Percentiles rank a stretch among this genome's conserved stretches.
phyloP scores from a whole-genome alignment of 1,140 invertebrate species.

The Drosophila subpulchrella region DNA sequence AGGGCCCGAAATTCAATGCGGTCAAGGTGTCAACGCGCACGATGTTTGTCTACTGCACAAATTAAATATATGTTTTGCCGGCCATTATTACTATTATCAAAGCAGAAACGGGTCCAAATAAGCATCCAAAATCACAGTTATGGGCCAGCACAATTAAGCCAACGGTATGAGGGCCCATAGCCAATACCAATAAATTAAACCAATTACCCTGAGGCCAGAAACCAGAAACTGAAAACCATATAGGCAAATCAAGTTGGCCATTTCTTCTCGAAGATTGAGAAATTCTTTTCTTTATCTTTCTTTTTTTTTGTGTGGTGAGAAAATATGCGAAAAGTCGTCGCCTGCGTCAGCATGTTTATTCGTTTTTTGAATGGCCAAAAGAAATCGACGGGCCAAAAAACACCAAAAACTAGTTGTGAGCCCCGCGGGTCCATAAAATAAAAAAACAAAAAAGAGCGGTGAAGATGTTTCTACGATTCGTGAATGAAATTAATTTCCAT shows the following conservation, averaged over 20 bases:
- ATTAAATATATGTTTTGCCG: constrained; percentile 36
- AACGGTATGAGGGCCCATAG: constrained; percentile 60
- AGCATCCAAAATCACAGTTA: constrained; percentile 45
- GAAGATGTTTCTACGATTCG: constrained; percentile 65
- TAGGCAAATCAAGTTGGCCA: constrained; percentile 43
- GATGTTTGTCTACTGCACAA: constrained; percentile 28
- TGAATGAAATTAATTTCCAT: constrained; percentile 82
- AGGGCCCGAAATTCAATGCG: constrained; percentile 56
- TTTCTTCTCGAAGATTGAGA: constrained; percentile 44
- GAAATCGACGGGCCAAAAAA: constrained; percentile 53
- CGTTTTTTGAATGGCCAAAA: constrained; percentile 52
- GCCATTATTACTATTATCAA: constrained; percentile 37
- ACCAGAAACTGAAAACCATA: constrained; percentile 32
- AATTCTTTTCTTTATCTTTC: constrained; percentile 55
- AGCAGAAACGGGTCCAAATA: constrained; percentile 27
- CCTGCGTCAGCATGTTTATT: constrained; percentile 6
- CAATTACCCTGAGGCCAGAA: constrained; percentile 61
- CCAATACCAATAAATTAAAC: constrained; percentile 77
- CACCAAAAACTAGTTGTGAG: constrained; percentile 59
- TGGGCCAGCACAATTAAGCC: constrained; percentile 59
- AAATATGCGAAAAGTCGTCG: constrained; percentile 71
- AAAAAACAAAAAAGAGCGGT: constrained; percentile 5
- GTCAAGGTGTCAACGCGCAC: constrained; percentile 70
- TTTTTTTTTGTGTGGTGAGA: constrained; percentile 51
- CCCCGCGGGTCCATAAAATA: constrained; percentile 2